Conservation (phyloP, 2,888 invertebrate genomes). For the Pediacus dermestoides region DNA sequence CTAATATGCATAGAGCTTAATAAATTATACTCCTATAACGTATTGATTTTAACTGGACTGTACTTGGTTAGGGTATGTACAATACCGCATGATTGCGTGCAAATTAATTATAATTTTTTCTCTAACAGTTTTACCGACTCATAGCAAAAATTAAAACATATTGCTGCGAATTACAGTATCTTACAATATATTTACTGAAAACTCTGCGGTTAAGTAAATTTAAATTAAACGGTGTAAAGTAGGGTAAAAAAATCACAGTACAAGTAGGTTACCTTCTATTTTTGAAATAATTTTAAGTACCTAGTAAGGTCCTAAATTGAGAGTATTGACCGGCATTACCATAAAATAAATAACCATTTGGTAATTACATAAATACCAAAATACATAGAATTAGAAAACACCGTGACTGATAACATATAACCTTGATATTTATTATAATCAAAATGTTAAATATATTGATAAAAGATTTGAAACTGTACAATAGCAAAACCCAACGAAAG, state of each 20-base stretch:
- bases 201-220: neutral
- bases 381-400: conserved; percentile 10
- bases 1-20: conserved; percentile 1
- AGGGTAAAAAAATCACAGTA: neutral
- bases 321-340: conserved; percentile 22
- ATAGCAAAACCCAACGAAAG: conserved; percentile 20
- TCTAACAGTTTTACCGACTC: conserved; percentile 5
- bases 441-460: conserved; percentile 23
- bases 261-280: neutral
- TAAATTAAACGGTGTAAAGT: neutral
- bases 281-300: too few species aligned
- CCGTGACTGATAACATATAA: conserved; percentile 18
- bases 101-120: conserved; percentile 13
- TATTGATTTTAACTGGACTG: neutral
- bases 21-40: neutral
- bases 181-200: conserved; percentile 6
- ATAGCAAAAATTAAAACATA: conserved; percentile 1
- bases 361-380: conserved; percentile 17
- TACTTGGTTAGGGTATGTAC: neutral
- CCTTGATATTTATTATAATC: conserved; percentile 27
- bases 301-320: conserved; percentile 10
- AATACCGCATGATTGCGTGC: conserved; percentile 12
- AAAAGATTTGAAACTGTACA: conserved; percentile 21
- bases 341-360: conserved; percentile 19
- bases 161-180: neutral